Percentiles rank a stretch among this genome's conserved stretches.
Evolutionary conservation across 92 coral and sea anemone species (phyloP).

Genomic region (Siderastrea siderea): DNA sequence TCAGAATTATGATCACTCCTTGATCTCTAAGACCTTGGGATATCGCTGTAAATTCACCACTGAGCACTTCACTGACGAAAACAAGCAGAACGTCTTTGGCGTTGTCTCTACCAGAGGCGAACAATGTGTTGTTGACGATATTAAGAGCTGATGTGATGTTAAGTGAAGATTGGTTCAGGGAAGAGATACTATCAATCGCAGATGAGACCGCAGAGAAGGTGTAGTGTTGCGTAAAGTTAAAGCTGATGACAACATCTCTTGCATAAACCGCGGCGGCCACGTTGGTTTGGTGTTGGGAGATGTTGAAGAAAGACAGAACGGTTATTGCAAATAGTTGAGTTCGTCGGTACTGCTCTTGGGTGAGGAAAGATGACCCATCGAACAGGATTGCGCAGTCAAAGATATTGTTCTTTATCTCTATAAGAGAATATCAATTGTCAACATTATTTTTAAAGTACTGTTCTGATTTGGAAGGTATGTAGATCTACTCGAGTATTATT

Average conservation of each 20-base stretch:
- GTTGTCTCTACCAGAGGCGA: constrained; percentile 36
- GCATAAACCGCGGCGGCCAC: constrained; percentile 50
- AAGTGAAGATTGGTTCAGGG: constrained; percentile 42
- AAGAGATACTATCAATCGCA: constrained; percentile 51
- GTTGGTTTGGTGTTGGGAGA: constrained; percentile 45
- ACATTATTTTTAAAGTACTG: too few relatives aligned
- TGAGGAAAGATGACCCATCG: constrained; percentile 61
- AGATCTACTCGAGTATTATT: too few relatives aligned
- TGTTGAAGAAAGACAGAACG: constrained; percentile 31
- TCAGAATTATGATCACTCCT: constrained; percentile 29
- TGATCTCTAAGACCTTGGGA: constrained; percentile 12
- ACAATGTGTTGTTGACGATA: constrained; percentile 26
- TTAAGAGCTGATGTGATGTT: constrained; percentile 17
- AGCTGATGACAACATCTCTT: constrained; percentile 37
- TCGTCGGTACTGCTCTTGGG: constrained; percentile 31
- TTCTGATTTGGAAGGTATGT: too few relatives aligned
- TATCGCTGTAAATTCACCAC: constrained; percentile 33
- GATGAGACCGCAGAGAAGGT: constrained; percentile 40
- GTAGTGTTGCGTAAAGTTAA: constrained; percentile 36
- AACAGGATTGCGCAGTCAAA: constrained; percentile 52
- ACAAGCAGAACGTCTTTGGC: constrained; percentile 30
- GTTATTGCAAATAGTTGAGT: constrained; percentile 46
- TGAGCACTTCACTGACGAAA: constrained; percentile 45
- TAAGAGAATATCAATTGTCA: too few relatives aligned
- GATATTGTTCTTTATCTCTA: neutral